Evolutionary conservation across 2,888 invertebrate genomes (phyloP).

Genomic region (Meta bourneti): DNA sequence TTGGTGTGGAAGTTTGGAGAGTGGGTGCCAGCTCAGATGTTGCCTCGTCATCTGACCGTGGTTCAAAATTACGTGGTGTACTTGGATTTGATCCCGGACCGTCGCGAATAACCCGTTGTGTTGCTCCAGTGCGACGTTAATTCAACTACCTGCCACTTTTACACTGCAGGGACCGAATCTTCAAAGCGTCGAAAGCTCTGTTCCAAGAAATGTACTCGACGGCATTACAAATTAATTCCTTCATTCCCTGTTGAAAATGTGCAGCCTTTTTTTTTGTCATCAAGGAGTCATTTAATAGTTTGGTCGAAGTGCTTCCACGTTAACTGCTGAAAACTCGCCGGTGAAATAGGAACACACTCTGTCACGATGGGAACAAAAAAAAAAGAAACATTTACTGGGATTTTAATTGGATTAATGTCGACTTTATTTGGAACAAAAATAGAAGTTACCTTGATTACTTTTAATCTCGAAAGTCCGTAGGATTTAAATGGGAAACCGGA

Average conservation of each 20-base stretch:
- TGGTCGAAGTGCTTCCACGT: not conserved
- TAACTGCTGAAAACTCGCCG: not conserved
- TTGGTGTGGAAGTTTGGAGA: no score
- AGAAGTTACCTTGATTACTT: constrained; percentile 25
- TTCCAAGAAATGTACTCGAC: no score
- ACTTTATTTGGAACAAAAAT: constrained; percentile 23
- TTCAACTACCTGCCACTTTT: no score
- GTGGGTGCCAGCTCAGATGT: no score
- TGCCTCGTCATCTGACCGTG: no score
- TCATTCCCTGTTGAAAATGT: not conserved
- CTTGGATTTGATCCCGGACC: no score
- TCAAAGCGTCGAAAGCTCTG: no score
- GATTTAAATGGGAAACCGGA: constrained; percentile 26
- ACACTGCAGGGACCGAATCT: no score
- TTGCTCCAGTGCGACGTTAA: no score
- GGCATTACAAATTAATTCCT: not conserved
- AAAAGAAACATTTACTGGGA: constrained; percentile 4
- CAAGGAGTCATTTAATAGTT: not conserved
- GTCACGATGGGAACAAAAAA: not conserved
- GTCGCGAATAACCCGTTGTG: no score
- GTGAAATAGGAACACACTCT: not conserved
- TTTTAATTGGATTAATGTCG: constrained; percentile 25
- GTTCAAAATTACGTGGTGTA: no score
- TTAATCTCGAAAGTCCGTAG: constrained; percentile 21
- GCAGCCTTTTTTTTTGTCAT: not conserved